Base-by-base conservation (phyloP, 2,888 invertebrate genomes). In the Phyllotreta striolata region DNA sequence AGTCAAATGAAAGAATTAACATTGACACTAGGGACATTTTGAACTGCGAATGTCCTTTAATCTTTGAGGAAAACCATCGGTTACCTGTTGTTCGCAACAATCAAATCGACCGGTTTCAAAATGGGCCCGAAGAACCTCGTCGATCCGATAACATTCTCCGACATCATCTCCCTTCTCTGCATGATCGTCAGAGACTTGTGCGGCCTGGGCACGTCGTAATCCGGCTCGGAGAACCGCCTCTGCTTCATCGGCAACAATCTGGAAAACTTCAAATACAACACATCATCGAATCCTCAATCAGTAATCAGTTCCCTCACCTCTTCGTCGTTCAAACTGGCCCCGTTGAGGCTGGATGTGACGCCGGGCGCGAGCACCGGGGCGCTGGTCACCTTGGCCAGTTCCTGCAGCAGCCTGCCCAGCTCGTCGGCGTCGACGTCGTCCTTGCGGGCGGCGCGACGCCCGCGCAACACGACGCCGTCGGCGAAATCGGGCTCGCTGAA, bases 191-290 rank as follows among this genome's bases (percentile, higher is more conserved):
- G 59, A 0, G 81, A 79, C 55, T 78, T 76, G 67, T 83, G 83
- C 0, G 83, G 80, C 65, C 83, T 78, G 12, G 84, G 84, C 46
- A 84, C 76, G 68, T 84, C 83, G 66, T 84, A 84, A 68, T 83
- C 83, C 1, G 84, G 83, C 57, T 83, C 83, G 6, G 81, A 81
- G 41, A 75, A 69, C 13, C 79, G 71, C 57, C 81, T 68, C 67
- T 74, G 69, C 54, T 76, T 72, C 35, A 73, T 73, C 9, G 78
- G 78, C 40, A 78, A 62, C 60, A 80, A 69, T 66, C 76, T 75
- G 57, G 77, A 66, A 70, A 79, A 75, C 81, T 81, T 64, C 62
- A 77, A 74, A 49, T 44, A 14, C 14, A 12, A 34, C n/a, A 8
- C 2, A 40, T 37, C n/a, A n/a, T n/a, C n/a, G n/a, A n/a, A n/a